These are phyloP conservation scores for Pseudorectes ferrugineus DNA, from an alignment of 2,113 vertebrate genomes.

Conservation along the genomic window DNA sequence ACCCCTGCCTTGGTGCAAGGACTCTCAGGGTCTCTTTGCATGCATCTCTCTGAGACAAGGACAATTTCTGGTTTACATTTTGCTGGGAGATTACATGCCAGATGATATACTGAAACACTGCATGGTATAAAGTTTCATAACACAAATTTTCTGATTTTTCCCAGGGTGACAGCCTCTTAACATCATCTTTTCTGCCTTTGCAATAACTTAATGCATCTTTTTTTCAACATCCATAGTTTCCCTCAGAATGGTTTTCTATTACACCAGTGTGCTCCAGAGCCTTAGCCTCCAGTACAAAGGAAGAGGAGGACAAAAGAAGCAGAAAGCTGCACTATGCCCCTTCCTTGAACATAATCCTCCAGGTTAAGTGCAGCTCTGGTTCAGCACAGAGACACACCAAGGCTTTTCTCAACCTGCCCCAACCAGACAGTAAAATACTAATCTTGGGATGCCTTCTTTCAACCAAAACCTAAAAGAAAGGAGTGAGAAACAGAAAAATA, in stretches of 20 bases:
- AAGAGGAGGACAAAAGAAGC: background rate
- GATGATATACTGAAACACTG: background rate
- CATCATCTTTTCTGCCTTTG: background rate
- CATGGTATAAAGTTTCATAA: background rate
- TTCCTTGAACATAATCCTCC: background rate
- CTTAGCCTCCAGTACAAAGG: background rate
- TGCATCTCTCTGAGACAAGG: background rate
- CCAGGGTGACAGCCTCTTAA: background rate
- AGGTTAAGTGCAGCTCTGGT: background rate
- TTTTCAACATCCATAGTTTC: background rate
- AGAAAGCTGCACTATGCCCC: background rate
- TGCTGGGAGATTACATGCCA: background rate
- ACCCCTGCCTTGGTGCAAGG: background rate
- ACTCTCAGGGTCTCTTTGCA: background rate
- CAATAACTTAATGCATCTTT: background rate
- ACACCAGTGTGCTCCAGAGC: background rate
- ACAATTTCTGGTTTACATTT: background rate
- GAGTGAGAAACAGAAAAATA: background rate
- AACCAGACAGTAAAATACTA: background rate
- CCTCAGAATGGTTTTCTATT: background rate
- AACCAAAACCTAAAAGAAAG: background rate
- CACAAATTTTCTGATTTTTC: background rate
- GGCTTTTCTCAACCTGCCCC: background rate
- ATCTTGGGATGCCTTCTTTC: background rate
- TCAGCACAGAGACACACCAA: background rate